Conservation (phyloP, 2,888 invertebrate genomes). For the Alentia gelatinosa region DNA sequence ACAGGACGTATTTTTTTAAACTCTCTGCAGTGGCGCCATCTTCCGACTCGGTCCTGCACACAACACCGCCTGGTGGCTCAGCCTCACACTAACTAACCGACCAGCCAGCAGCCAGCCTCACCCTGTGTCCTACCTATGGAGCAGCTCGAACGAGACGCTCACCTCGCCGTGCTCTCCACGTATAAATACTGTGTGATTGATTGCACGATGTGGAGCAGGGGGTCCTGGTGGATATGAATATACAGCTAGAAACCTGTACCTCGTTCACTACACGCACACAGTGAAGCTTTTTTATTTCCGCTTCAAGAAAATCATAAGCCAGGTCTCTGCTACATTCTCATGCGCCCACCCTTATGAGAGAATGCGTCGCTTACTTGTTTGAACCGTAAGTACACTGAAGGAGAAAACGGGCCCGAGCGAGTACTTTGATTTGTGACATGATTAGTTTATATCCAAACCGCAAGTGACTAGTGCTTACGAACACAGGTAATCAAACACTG, state of each 20-base stretch:
- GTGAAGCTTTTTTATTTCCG: constrained; percentile 49
- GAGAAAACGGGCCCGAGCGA: not conserved
- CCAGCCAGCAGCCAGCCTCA: constrained; percentile 22
- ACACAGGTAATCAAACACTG: not conserved
- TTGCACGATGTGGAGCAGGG: not conserved
- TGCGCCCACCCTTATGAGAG: not conserved
- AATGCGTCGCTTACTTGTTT: not conserved
- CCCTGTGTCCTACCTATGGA: not conserved
- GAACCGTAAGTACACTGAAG: not conserved
- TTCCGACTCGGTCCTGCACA: not conserved
- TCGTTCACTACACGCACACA: constrained; percentile 31
- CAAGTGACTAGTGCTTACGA: constrained; percentile 35
- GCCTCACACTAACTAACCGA: constrained; percentile 32
- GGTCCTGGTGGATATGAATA: not conserved
- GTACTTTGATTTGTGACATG: constrained; percentile 40
- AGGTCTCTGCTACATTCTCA: not conserved
- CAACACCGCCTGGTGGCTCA: constrained; percentile 43
- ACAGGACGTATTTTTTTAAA: constrained; percentile 13
- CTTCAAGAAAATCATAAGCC: constrained; percentile 48
- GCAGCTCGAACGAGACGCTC: not conserved
- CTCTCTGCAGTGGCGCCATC: constrained; percentile 19
- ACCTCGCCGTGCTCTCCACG: not conserved
- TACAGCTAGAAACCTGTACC: not conserved
- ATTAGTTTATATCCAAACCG: constrained; percentile 33
- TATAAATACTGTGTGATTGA: constrained; percentile 27